A percentile compares a stretch with the other conserved stretches of the same genome.
Evolutionary conservation across 2,888 invertebrate species (phyloP).

Genomic region (Zelleria hepariella): DNA sequence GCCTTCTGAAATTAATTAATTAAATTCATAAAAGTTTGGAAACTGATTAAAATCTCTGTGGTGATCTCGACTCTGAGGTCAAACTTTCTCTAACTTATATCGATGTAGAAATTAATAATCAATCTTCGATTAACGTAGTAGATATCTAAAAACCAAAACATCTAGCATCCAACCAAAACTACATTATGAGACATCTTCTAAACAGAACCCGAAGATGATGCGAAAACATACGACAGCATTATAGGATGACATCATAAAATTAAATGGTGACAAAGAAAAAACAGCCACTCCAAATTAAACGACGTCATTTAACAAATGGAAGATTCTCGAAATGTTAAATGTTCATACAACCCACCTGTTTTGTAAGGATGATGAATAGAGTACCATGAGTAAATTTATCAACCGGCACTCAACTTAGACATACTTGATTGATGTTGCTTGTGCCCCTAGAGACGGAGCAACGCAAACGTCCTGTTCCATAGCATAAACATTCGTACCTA

Average conservation of each 20-base stretch:
- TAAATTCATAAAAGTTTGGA: not conserved
- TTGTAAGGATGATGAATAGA: not conserved
- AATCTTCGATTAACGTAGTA: not conserved
- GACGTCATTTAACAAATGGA: constrained; percentile 14
- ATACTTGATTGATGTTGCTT: not conserved
- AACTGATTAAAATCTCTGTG: not conserved
- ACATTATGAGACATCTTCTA: not conserved
- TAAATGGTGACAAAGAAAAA: constrained; percentile 15
- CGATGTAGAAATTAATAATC: not conserved
- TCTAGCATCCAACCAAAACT: not conserved
- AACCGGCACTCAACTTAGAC: not conserved
- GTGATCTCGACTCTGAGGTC: not conserved
- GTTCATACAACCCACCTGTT: constrained; percentile 13
- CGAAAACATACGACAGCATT: not conserved
- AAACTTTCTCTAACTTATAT: not conserved
- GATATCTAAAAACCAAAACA: not conserved
- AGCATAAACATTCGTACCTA: no score
- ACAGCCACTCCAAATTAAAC: constrained; percentile 19
- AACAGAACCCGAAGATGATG: not conserved
- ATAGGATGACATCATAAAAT: constrained; percentile 24
- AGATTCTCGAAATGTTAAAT: constrained; percentile 27
- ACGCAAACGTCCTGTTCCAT: no score
- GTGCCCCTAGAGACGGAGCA: no score
- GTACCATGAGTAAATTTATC: not conserved
- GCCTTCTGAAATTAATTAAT: not conserved